Evolutionary conservation across 1,140 invertebrate species (phyloP), one percentile per base, ranked within the genome.

Genomic region (Drosophila sp.): DNA sequence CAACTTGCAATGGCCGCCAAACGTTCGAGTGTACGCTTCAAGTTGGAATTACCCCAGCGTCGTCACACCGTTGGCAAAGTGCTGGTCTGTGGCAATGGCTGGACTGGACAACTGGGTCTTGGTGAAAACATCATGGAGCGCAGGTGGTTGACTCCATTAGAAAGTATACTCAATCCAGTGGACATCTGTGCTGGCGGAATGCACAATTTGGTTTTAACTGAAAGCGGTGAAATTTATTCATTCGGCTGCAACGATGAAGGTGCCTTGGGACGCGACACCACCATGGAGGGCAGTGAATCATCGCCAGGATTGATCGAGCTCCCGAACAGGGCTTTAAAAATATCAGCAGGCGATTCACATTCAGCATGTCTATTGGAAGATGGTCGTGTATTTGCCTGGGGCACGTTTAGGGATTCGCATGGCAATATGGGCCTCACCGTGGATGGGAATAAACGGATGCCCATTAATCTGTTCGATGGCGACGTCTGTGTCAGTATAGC

Each of bases 311-410:
- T 93, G 64, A 95, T 98, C 8, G 87, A 95, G 2, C 91, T 98
- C 38, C 95, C 95, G 2, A 94, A 92, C 6, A 94, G 94, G 81
- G 95, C 95, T 0, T 93, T 96, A 10, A 94, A 96, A 91, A 93
- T 99, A 3, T 94, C 96, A n/a, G 98, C 98, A 29, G 98, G 98
- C 0, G 98, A 99, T 93, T 98, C 97, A 8, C 98, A 99, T 91
- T 96, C 97, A n/a, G 97, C 97, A 27, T 97, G 96, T 8, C 93
- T 99, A 11, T 93, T 97, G 25, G 94, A 97, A 41, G 95, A 96
- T 93, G 98, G 98, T 3, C 93, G 95, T 67, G 97, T 98, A 1
- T 99, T 95, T 93, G 95, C 96, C 0, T 91, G 97, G 97, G 98
- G 98, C 8, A 96, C 96, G 54, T 98, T 98, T 91, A 94, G 97